Base-by-base conservation (phyloP, 1,140 invertebrate genomes). In the Lasioglossum baleicum region DNA sequence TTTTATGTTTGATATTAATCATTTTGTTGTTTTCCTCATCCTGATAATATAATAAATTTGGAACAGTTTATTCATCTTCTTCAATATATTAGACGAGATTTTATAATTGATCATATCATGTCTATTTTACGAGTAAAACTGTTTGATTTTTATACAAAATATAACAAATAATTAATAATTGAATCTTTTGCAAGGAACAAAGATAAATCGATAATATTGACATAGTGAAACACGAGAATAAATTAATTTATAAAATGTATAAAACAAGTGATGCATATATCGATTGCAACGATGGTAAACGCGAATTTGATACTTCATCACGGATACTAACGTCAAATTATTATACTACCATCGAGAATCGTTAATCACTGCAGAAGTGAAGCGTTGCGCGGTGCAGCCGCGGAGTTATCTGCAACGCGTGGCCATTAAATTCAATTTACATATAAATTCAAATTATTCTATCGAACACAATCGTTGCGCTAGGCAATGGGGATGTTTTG, bases 391-490 rank as follows among this genome's bases (percentile, higher is more conserved):
- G 66, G 71, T 61, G 71, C 69, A 76, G 71, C 66, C 68, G 67
- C 79, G 63, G 77, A 87, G 87, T 89, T 90, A 90, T 88, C 84
- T 87, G 78, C 83, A 87, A 80, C 84, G 86, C 76, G 77, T 73
- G 75, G 72, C 83, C 83, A 88, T 90, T 89, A 90, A 90, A 90
- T 90, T 88, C 87, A 88, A 90, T 91, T 90, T 90, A 90, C 90
- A 91, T 90, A 89, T 90, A 90, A 91, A 91, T 91, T 89, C 84
- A 83, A 90, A 91, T 91, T 90, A 90, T 89, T 90, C 84, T 88
- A 90, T 90, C 80, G 83, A 87, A 88, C 80, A 84, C 83, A 88
- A 88, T 89, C 83, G 81, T 88, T 87, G 85, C 77, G 76, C 81
- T 87, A 88, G 35, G 83, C 77, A 81, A 88, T 86, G 72, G 48